Evolutionary conservation across 2,797 vertebrate species (phyloP).

Genomic region (Triplophysa yarkandensis): DNA sequence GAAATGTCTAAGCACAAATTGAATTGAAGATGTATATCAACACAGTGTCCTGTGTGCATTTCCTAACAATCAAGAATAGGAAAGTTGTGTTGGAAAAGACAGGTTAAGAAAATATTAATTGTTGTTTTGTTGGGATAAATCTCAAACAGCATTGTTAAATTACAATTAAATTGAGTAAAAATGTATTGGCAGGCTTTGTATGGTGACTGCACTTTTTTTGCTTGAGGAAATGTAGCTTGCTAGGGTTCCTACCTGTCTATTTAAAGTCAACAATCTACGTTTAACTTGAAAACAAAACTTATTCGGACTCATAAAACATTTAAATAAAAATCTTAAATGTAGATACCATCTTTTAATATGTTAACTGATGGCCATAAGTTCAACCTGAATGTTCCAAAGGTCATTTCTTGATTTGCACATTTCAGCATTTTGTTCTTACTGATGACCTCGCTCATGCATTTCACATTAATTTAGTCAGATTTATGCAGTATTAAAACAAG

Average conservation of each 20-base stretch:
- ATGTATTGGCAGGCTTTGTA: background rate
- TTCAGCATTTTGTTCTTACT: background rate
- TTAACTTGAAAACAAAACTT: background rate
- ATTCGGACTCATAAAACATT: background rate
- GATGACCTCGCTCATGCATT: background rate
- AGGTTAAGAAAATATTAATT: conserved; percentile 51
- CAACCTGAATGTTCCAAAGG: background rate
- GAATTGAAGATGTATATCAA: conserved; percentile 61
- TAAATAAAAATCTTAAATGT: too few relatives aligned
- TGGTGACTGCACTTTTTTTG: background rate
- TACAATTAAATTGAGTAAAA: conserved; percentile 28
- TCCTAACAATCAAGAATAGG: conserved; percentile 31
- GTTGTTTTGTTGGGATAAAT: conserved; percentile 30
- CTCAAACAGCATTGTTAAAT: conserved; percentile 21
- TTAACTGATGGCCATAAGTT: background rate
- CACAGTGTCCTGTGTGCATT: conserved; percentile 43
- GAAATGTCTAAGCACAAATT: conserved; percentile 57
- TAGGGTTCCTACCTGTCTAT: background rate
- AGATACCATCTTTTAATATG: conserved; percentile 1
- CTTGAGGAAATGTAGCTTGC: background rate
- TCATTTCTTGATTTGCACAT: background rate
- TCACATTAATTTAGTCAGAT: background rate
- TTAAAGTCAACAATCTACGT: background rate
- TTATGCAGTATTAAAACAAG: background rate
- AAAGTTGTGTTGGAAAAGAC: too few relatives aligned